These are phyloP conservation scores for Holothuria glaberrima DNA, from an alignment of 35 echinoderm and acorn worm genomes.

Conservation along the genomic window DNA sequence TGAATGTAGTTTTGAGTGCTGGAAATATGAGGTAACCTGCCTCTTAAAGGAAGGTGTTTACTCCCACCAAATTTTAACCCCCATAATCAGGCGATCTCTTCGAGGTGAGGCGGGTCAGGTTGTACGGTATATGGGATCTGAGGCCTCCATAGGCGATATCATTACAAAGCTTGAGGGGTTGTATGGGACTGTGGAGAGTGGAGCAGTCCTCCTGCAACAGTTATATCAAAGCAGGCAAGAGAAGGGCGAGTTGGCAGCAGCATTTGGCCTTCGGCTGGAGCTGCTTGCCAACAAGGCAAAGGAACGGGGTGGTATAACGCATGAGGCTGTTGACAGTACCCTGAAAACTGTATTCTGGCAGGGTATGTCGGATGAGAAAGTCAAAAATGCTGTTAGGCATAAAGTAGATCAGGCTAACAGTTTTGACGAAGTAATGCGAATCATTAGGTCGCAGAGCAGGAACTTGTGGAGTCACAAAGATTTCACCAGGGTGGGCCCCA, in stretches of 20 bases:
- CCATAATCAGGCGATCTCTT: slow-evolving; percentile 16
- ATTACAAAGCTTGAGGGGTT: background rate
- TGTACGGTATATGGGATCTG: background rate
- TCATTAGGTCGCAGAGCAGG: background rate
- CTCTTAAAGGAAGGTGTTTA: background rate
- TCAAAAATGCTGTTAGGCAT: background rate
- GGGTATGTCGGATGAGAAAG: background rate
- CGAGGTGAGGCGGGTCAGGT: slow-evolving; percentile 3
- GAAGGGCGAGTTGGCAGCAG: background rate
- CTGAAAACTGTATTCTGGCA: slow-evolving; percentile 3
- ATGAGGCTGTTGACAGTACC: background rate
- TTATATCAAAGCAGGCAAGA: background rate
- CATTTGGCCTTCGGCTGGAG: background rate
- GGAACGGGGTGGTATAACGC: background rate
- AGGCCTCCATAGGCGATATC: background rate
- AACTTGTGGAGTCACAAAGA: background rate
- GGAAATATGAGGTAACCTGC: background rate
- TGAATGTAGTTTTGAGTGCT: no score
- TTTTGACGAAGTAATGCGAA: slow-evolving; percentile 3
- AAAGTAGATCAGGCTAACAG: background rate
- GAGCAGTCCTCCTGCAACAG: background rate
- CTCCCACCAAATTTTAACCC: background rate
- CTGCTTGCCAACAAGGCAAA: background rate
- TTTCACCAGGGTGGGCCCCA: background rate
- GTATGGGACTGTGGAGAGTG: slow-evolving; percentile 21